phyloP scores from a whole-genome alignment of 2,797 vertebrate genomes.

The Champsocephalus gunnari region DNA sequence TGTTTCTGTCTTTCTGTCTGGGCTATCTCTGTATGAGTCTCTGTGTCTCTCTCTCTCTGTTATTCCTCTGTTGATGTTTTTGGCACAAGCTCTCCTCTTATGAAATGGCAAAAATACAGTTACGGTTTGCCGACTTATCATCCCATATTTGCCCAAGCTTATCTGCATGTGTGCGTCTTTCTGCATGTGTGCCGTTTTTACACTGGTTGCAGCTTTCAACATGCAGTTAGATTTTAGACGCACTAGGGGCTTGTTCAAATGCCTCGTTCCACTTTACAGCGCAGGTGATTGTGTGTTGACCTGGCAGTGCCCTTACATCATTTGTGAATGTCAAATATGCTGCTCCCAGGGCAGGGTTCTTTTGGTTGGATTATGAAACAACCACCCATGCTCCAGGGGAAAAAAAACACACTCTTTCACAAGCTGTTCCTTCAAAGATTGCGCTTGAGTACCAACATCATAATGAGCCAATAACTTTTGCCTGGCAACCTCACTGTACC shows the following conservation, averaged over 20 bases:
- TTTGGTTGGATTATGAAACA: slow-evolving; percentile 60
- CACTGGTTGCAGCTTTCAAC: slow-evolving; percentile 49
- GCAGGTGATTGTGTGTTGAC: slow-evolving; percentile 53
- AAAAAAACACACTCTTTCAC: slow-evolving; percentile 64
- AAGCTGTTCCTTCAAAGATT: slow-evolving; percentile 50
- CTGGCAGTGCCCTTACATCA: slow-evolving; percentile 49
- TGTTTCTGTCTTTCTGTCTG: slow-evolving; percentile 18
- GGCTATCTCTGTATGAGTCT: background rate
- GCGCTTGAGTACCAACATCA: slow-evolving; percentile 24
- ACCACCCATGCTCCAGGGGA: slow-evolving; percentile 40
- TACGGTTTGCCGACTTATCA: slow-evolving; percentile 64
- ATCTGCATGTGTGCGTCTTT: slow-evolving; percentile 19
- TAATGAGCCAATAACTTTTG: slow-evolving; percentile 44
- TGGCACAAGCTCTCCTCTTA: slow-evolving; percentile 43
- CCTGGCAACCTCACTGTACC: slow-evolving; percentile 21
- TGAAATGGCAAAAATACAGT: slow-evolving; percentile 64
- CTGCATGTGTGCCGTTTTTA: slow-evolving; percentile 20
- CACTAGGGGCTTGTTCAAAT: slow-evolving; percentile 56
- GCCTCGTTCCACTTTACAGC: slow-evolving; percentile 51
- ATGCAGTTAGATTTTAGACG: slow-evolving; percentile 57
- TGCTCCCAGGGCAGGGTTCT: slow-evolving; percentile 56
- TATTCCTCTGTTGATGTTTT: slow-evolving; percentile 26
- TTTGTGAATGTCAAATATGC: slow-evolving; percentile 67
- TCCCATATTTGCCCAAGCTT: slow-evolving; percentile 69
- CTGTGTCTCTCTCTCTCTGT: background rate